Conservation (phyloP, 1,140 invertebrate species). For the Drosophila biarmipes region DNA sequence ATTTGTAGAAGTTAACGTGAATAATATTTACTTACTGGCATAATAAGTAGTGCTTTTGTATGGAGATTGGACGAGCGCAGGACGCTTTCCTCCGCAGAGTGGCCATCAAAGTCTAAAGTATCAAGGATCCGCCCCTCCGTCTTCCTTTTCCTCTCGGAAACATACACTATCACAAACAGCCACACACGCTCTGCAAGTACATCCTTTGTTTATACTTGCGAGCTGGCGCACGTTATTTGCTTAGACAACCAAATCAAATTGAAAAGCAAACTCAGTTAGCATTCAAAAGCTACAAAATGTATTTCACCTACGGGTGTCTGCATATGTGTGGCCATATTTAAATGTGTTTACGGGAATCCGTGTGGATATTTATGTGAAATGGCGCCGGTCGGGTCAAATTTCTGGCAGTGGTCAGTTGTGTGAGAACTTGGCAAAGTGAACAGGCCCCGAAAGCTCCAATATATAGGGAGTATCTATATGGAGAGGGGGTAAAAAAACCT, state of each 20-base stretch:
- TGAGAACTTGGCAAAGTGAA: conserved; percentile 20
- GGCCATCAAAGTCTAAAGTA: conserved; percentile 57
- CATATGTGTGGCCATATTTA: background rate
- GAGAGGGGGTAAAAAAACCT: background rate
- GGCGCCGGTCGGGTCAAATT: conserved; percentile 33
- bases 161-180: conserved; percentile 8
- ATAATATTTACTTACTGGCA: conserved; percentile 81
- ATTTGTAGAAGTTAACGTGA: conserved; percentile 77
- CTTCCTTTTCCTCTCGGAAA: background rate
- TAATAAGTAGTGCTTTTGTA: conserved; percentile 73
- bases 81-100: conserved; percentile 35
- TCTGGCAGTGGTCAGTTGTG: conserved; percentile 3
- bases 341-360: background rate
- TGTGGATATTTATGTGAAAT: conserved; percentile 25
- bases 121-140: conserved; percentile 14
- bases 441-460: conserved; percentile 1
- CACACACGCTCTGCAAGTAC: conserved; percentile 40
- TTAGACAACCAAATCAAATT: conserved; percentile 78
- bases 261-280: conserved; percentile 75
- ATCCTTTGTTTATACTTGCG: conserved; percentile 64
- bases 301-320: conserved; percentile 32
- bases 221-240: conserved; percentile 71
- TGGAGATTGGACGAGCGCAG: conserved; percentile 46
- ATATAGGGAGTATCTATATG: background rate
- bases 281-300: conserved; percentile 74